Evolutionary conservation across 1,140 invertebrate genomes (phyloP), one percentile per base, ranked within the genome.

Genomic region (Tetramorium simillimum): DNA sequence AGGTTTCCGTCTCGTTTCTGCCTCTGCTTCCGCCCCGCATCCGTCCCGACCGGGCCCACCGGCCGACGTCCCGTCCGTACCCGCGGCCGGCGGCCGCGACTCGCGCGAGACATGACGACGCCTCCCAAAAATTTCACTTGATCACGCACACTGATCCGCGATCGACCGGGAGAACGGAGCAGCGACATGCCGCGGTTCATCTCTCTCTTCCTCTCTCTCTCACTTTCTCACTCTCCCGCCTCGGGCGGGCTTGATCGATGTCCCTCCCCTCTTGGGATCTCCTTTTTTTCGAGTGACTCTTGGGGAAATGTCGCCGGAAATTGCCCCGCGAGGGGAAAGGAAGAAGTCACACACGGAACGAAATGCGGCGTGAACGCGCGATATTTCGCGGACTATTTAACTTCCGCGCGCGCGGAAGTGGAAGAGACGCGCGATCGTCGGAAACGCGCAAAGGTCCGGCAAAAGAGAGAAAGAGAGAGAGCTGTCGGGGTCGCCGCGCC

Each of bases 1-100:
- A 97, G 96, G 96, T 97, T 97, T 92, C 91, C 77, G 73, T 96
- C 12, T 84, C 94, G 95, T 94, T 95, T 93, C 94, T 86, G 91
- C 82, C 96, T 24, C 63, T 4, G 18, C 18, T n/a, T 53, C 18
- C 18, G 51, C 18, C 16, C 12, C 94, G 95, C 94, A 95, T 93
- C 94, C 87, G 91, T 33, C 84, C 37, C 53, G 75, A 18, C 24
- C 40, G 18, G 43, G 14, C 10, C 12, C 9, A 63, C 60, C 56
- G 46, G 53, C 10, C 43, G 49, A 69, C 46, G 6, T 21, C 69
- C 16, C 62, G 67, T 37, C 63, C 88, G 85, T 46, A 0, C 62
- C 75, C 2, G n/a, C 62, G 65, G 85, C 51, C 86, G 67, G 58
- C 60, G 46, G 18, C 80, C 51, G 85, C 89, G 62, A 3, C 28